Conservation (phyloP, 2,113 vertebrate genomes). For the Syngnathus typhle region DNA sequence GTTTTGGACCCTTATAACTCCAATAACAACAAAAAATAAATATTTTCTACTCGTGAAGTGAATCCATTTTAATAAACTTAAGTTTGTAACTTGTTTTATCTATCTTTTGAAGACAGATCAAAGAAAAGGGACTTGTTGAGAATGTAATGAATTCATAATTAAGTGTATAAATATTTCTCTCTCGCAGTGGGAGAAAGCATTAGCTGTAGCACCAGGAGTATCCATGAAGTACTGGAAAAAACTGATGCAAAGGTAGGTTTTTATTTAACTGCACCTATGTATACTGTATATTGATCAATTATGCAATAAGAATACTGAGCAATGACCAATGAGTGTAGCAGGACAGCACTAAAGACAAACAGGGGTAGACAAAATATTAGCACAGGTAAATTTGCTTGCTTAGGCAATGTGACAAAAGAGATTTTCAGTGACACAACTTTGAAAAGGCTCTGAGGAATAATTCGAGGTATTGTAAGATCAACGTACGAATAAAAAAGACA, state of each 20-base stretch:
- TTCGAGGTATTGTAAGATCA: too few species aligned
- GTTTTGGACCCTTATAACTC: background rate
- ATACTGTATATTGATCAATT: background rate
- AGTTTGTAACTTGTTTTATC: background rate
- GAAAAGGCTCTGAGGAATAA: too few species aligned
- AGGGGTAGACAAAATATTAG: background rate
- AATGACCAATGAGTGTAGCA: background rate
- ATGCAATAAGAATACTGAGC: background rate
- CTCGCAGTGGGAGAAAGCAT: constrained; percentile 91
- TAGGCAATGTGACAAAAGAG: too few species aligned
- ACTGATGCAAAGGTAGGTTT: constrained; percentile 88
- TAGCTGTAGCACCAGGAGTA: constrained; percentile 91
- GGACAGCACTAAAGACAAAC: background rate
- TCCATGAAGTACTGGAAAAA: constrained; percentile 99
- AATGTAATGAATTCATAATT: background rate
- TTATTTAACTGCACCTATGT: background rate
- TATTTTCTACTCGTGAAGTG: background rate
- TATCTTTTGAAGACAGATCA: background rate
- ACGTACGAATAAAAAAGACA: too few species aligned
- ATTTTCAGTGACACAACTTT: too few species aligned
- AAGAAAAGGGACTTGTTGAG: background rate
- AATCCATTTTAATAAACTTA: background rate
- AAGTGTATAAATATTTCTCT: background rate
- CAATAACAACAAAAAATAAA: background rate
- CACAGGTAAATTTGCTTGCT: background rate